Conservation (phyloP, 2,113 vertebrate genomes). For the Poeciliopsis prolifica region DNA sequence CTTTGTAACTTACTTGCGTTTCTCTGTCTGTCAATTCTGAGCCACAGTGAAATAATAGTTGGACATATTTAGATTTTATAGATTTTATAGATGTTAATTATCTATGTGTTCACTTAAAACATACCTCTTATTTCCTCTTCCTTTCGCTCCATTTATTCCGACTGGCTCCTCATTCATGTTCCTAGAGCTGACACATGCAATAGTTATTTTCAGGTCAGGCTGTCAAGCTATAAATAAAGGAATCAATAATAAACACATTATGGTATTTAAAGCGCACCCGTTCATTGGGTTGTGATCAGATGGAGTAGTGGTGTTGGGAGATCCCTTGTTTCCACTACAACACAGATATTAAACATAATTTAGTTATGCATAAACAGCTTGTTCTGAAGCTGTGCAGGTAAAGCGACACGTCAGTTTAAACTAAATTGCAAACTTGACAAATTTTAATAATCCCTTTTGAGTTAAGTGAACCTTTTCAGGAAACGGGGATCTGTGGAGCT, state of each 20-base stretch:
- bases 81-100: no score
- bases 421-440: constrained; percentile 18
- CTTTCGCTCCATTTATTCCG: constrained; percentile 11
- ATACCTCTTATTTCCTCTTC: constrained; percentile 1
- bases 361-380: background rate
- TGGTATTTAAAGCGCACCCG: constrained; percentile 14
- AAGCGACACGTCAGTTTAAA: constrained; percentile 4
- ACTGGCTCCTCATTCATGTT: constrained; percentile 39
- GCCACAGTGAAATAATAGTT: no score
- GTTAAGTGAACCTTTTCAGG: background rate
- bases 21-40: no score
- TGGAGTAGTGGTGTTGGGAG: background rate
- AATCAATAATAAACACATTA: constrained; percentile 7
- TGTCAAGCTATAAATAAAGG: background rate
- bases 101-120: background rate
- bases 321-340: constrained; percentile 11
- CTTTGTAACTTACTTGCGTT: no score
- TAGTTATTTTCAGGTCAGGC: background rate
- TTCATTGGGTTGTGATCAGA: background rate
- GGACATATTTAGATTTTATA: no score
- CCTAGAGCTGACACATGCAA: constrained; percentile 7
- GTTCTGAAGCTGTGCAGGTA: background rate
- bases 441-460: constrained; percentile 19
- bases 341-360: constrained; percentile 12
- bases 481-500: background rate